Percentiles rank a stretch among this genome's conserved stretches.
These are phyloP conservation scores for Poecile montanus DNA, from an alignment of 2,797 vertebrate species.

Conservation along the genomic window DNA sequence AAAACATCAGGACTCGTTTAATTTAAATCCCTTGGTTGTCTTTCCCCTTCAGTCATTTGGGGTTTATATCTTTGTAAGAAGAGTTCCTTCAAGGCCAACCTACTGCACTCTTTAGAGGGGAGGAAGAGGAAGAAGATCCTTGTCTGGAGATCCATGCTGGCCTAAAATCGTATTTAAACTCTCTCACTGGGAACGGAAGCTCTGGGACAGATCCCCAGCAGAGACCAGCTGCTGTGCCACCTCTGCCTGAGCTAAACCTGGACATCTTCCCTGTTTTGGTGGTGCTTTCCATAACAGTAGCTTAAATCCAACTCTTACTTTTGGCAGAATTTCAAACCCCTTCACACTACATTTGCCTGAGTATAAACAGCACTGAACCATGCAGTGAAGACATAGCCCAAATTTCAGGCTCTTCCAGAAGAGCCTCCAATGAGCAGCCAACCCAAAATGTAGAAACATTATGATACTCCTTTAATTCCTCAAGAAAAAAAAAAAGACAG, in stretches of 20 bases:
- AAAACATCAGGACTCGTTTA: background rate
- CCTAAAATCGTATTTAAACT: background rate
- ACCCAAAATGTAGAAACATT: background rate
- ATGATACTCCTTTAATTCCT: background rate
- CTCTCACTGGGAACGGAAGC: fast-evolving
- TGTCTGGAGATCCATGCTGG: background rate
- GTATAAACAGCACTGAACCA: background rate
- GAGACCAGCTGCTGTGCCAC: background rate
- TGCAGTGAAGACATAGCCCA: background rate
- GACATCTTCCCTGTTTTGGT: background rate
- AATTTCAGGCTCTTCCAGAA: background rate
- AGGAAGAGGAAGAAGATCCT: background rate
- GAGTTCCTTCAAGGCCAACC: background rate
- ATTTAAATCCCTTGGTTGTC: background rate
- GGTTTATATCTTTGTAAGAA: background rate
- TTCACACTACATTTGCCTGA: background rate
- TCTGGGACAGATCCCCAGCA: background rate
- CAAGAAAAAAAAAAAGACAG: background rate
- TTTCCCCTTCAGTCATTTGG: background rate
- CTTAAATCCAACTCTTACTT: background rate
- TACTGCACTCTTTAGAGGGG: background rate
- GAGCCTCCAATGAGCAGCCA: background rate
- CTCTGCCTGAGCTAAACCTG: background rate
- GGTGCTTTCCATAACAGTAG: background rate
- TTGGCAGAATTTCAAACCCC: background rate